Base-by-base conservation (phyloP, 2,113 vertebrate species). In the Erpornis zantholeuca region DNA sequence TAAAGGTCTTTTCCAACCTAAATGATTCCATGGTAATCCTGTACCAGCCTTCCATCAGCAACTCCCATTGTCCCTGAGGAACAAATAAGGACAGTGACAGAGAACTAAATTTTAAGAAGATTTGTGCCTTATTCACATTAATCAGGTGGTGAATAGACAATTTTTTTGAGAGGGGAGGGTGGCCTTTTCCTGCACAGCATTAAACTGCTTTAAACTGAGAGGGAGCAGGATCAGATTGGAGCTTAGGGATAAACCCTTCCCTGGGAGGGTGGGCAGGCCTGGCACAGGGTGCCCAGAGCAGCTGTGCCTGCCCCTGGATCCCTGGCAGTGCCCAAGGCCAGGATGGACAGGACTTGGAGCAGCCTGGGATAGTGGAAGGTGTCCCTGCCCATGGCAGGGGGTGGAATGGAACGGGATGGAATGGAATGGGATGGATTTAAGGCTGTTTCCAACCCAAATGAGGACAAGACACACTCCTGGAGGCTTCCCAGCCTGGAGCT, bases 331-430 rank as follows among this genome's bases (percentile, higher is more conserved):
- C 1, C 71, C 79, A 7, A 35, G 40, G 70, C 25, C 63, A 54
- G 40, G n/a, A 0, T 76, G 70, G 22, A 77, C 2, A 19, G 45
- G 35, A 9, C 12, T 76, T 4, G 57, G 70, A 69, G 13, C 47
- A 18, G 1, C 54, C 54, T 90, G 70, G 63, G 10, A 19, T 1
- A 31, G 40, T 19, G 63, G 31, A 0, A 90, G 21, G 25, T 54
- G 70, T 61, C 40, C n/a, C 47, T 90, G n/a, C 29, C 29, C 38
- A 35, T 10, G 61, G 53, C 53, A 66, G 36, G 21, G 28, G 28
- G 24, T 29, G n/a, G 24, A 2, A 53, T 3, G 3, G 23, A n/a
- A 1, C 23, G n/a, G 2, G 11, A n/a, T 29, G n/a, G 24, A 2
- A 53, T 3, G 3, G 23, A n/a, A 1, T 27, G n/a, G 2, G 11